Base-by-base conservation (phyloP, 2,113 vertebrate genomes). In the Ivindomyrus marchei region DNA sequence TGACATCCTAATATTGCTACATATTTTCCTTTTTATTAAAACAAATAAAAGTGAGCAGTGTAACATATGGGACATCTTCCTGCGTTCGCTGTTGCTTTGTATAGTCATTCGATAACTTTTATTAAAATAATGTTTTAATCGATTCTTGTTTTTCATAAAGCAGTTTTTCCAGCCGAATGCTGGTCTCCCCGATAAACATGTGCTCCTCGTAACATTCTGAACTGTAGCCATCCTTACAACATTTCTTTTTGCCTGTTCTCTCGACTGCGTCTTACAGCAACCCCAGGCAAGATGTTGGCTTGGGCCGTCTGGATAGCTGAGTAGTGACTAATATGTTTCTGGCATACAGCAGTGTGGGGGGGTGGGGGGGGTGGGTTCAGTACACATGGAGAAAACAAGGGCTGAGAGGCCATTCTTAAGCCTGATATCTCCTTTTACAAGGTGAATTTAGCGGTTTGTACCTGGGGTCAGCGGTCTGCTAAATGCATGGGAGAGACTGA, bases 151-250 rank as follows among this genome's bases (percentile, higher is more conserved):
- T 88, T 70, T 49, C 19, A 47, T 31, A 70, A 70, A 70, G 10
- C 27, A 31, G 8, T 11, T 27, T n/a, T 66, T 70, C 62, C 56
- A 62, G 24, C 8, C 1, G 62, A 70, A 31, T 13, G 62, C n/a
- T 70, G 27, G 10, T 70, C 62, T 70, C 8, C 58, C 8, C 10
- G 8, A 27, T 66, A 27, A 66, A n/a, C 62, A 13, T 70, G 9
- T 31, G 36, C 9, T 66, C 87, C n/a, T 11, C 3, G 1, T 7
- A 88, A 11, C 8, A n/a, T 46, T 31, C 56, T 42, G 46, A 39
- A 42, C 87, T 45, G 36, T 74, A 88, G 74, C 92, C 91, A 91
- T 92, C 92, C 92, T 90, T 93, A 84, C 89, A 93, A 92, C 90
- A 91, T 92, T 90, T 92, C 89, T 91, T 90, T 49, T 87, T 70